Evolutionary conservation across 1,140 invertebrate genomes (phyloP), one percentile per base, ranked within the genome.

Genomic region (Dreissena rostriformis): DNA sequence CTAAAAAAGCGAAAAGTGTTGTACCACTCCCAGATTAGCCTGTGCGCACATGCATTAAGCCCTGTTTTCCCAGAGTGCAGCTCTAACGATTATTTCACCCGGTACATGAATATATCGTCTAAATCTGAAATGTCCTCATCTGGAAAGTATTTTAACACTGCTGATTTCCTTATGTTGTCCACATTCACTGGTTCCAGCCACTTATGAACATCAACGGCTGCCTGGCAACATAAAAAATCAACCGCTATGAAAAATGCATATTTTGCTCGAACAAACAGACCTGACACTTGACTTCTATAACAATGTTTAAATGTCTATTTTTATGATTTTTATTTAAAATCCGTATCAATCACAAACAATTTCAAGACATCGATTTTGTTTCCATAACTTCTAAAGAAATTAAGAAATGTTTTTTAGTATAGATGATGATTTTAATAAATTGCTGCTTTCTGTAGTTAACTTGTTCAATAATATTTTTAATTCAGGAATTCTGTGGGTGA

Each of bases 71-170:
- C 2, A n/a, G 19, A 63, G 11, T 11, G 19, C 19, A n/a, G 19
- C 19, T n/a, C 24, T 5, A n/a, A 74, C 53, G 19, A 22, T 76
- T 51, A 84, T 65, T 77, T 70, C 24, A 84, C 82, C 77, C 61
- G 14, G 19, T 84, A 84, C 67, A 84, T 52, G 53, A 70, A 53
- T 15, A 84, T 84, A 49, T 70, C 82, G 70, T 77, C 73, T 49
- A 84, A 55, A 53, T 84, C 82, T 14, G 82, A 77, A 11, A 65
- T 67, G 51, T 77, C 67, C 14, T 24, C 24, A 63, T 63, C 51
- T 28, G 55, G 71, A 49, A 77, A 84, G 17, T 71, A 72, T 29
- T 53, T 71, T 26, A 75, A 14, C 15, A 49, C 68, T n/a, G 74
- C 82, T 12, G 49, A 24, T 17, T 78, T 67, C 22, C 52, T 63